Base-by-base conservation (phyloP, 2,888 invertebrate species). In the Tipula confusa region DNA sequence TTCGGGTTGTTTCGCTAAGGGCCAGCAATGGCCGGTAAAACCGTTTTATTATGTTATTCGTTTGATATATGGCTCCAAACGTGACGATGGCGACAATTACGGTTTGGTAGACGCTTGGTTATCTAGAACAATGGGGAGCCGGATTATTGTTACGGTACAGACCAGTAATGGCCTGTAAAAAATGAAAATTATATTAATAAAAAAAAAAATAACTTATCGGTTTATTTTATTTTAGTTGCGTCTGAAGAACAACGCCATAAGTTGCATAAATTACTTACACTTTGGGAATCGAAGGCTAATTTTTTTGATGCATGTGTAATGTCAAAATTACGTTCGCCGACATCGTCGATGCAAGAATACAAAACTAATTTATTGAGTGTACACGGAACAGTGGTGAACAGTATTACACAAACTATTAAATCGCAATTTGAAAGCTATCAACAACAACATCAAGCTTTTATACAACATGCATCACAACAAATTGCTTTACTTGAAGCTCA, bases 241-340 rank as follows among this genome's bases (percentile, higher is more conserved):
- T 95, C 93, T 18, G 95, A 96, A 84, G 98, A 98, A 84, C 96
- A 98, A 90, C 94, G 95, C 87, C 92, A 93, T 86, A 99, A 98
- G 91, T 91, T 99, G 85, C 95, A 96, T 88, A 99, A 99, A 92
- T 91, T 98, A 86, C 92, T 98, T 85, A 95, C 96, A 85, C 92
- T 99, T 80, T 99, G 99, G 99, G 98, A 98, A 91, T 96, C 97
- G 86, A 98, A 99, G 91, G 94, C 95, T 85, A 95, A 96, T 91
- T 96, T 96, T 91, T 95, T 97, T 88, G 94, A 95, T 88, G 91
- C 93, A 13, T 92, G 93, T 9, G 95, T 96, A 85, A 94, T 97
- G 87, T 95, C 95, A 85, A 95, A 96, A 90, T 92, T 98, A 91
- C 95, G 96, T 88, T 95, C 95, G 86, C 97, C 98, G 0, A 93